These are phyloP conservation scores for Caprella mutica DNA, from an alignment of 2,888 invertebrate species.

Conservation along the genomic window DNA sequence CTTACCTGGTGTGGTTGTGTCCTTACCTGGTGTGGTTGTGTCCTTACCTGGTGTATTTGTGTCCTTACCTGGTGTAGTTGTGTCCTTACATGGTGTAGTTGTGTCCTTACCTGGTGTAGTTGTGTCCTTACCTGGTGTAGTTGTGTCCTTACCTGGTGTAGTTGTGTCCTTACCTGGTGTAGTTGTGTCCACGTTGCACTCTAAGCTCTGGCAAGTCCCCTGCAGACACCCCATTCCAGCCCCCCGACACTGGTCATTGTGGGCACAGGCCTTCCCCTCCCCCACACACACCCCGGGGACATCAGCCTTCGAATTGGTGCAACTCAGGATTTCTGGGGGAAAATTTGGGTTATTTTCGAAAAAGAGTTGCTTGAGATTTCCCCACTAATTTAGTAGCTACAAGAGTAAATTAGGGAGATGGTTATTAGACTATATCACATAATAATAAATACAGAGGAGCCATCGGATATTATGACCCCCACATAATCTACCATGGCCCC, in stretches of 20 bases:
- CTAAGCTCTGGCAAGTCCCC: slow-evolving; percentile 13
- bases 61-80: too few relatives aligned
- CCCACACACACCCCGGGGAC: slow-evolving; percentile 19
- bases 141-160: too few relatives aligned
- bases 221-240: slow-evolving; percentile 19
- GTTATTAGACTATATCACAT: too few relatives aligned
- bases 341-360: not conserved
- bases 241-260: slow-evolving; percentile 15
- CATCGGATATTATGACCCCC: not conserved
- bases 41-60: too few relatives aligned
- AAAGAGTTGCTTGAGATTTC: not conserved
- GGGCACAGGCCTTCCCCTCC: slow-evolving; percentile 7
- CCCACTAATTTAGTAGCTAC: too few relatives aligned
- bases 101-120: too few relatives aligned
- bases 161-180: slow-evolving; percentile 16
- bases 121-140: too few relatives aligned
- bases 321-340: slow-evolving; percentile 14
- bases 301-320: slow-evolving; percentile 12
- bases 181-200: slow-evolving; percentile 20
- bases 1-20: too few relatives aligned
- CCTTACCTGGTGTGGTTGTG: too few relatives aligned
- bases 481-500: not conserved
- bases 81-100: too few relatives aligned
- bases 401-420: too few relatives aligned
- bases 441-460: too few relatives aligned